Evolutionary conservation across 2,113 vertebrate species (phyloP), one percentile per base, ranked within the genome.

Genomic region (Corythornis madagascariensis): DNA sequence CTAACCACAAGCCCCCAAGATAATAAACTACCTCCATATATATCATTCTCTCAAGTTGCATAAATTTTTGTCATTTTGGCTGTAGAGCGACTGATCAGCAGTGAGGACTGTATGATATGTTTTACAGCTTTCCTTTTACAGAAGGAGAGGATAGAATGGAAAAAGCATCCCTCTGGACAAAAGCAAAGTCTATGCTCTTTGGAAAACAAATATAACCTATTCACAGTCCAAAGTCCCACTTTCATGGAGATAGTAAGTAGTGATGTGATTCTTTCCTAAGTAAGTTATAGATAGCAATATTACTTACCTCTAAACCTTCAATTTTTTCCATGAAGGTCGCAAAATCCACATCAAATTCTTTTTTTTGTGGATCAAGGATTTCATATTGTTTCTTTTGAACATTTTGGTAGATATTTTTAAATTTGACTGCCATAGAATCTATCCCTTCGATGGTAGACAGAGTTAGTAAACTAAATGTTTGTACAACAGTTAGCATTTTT

Each of bases 301-400:
- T 50, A 89, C 82, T 90, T 96, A 98, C 98, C 97, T 98, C 98
- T 92, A 98, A 96, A 78, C 77, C 40, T 83, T 86, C 92, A 25
- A 98, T 97, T 96, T 98, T 98, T 95, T 89, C 7, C 96, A 95
- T 97, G 63, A 99, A 98, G 9, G 97, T 94, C 26, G 79, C 65
- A 96, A 98, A 98, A 96, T 98, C 98, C 6, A 55, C 66, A 85
- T 98, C 97, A 95, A 99, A 99, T 83, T 98, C 98, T 82, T 91
- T 91, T 88, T 95, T 97, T 48, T 94, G 96, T 83, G 97, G 98
- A 92, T 98, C 97, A 79, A 98, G 97, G 61, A 98, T 97, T 31
- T 99, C 97, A 87, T 98, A 98, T 13, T 97, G 97, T 69, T 97
- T 98, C 88, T 97, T 98, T 95, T 98, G 98, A 91, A 99, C 86